Percentiles rank a stretch among this genome's conserved stretches.
Evolutionary conservation across 2,113 vertebrate genomes (phyloP).

Genomic region (Jacana jacana): DNA sequence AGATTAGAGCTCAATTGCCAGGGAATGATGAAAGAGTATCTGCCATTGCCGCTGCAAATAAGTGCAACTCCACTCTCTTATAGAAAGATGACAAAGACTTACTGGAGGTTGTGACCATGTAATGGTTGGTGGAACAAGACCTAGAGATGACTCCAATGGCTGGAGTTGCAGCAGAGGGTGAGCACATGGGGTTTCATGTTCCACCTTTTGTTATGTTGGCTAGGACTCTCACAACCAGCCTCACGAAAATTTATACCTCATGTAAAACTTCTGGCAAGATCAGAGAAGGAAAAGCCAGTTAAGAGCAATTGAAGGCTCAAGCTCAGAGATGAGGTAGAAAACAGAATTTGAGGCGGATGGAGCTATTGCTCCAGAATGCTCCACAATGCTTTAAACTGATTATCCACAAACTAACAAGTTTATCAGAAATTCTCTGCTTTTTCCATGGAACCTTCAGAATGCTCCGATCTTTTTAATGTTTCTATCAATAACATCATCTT

Average conservation of each 20-base stretch:
- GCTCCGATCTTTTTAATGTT: rapidly evolving
- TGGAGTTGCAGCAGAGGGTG: not conserved
- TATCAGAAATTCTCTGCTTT: not conserved
- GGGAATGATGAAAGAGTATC: not conserved
- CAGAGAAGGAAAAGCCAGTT: not conserved
- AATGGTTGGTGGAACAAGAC: not conserved
- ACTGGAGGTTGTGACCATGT: rapidly evolving
- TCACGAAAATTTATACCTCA: not conserved
- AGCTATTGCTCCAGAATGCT: not conserved
- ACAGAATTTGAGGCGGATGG: no score
- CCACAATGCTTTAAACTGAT: not conserved
- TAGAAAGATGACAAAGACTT: not conserved
- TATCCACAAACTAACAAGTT: not conserved
- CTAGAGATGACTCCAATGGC: rapidly evolving
- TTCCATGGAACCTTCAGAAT: not conserved
- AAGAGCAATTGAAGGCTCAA: rapidly evolving
- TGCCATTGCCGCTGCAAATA: not conserved
- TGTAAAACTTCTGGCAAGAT: not conserved
- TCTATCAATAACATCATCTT: not conserved
- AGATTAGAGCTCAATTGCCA: not conserved
- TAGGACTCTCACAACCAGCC: not conserved
- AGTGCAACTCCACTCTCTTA: not conserved
- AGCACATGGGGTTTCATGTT: rapidly evolving
- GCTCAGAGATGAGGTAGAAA: not conserved
- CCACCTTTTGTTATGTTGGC: rapidly evolving